phyloP scores from a whole-genome alignment of 2,113 vertebrate genomes.

The Heterotis niloticus region DNA sequence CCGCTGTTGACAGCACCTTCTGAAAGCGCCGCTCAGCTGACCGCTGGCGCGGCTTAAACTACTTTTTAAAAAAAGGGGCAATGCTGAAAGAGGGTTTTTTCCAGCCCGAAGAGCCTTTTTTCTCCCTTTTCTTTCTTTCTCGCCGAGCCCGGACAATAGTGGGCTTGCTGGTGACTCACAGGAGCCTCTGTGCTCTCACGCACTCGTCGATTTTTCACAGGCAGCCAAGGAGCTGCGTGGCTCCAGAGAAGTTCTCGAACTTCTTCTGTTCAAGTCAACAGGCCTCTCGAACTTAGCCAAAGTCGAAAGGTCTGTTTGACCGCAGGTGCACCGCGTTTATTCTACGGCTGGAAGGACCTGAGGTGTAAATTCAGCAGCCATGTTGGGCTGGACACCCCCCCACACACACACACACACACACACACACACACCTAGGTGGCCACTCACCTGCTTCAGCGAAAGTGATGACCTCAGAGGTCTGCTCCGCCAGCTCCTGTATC shows the following conservation, averaged over 20 bases:
- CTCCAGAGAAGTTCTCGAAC: conserved; percentile 2
- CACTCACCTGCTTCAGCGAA: conserved; percentile 94
- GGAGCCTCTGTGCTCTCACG: conserved; percentile 39
- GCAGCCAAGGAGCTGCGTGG: conserved; percentile 43
- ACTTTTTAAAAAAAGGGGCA: conserved; percentile 30
- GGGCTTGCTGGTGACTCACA: conserved; percentile 13
- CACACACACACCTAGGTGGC: background rate
- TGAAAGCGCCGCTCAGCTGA: conserved; percentile 28
- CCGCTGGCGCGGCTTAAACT: conserved; percentile 32
- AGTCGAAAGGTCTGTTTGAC: conserved; percentile 19
- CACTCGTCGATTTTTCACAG: conserved; percentile 55
- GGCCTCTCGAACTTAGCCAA: conserved; percentile 4
- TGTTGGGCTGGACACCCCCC: background rate
- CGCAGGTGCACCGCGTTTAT: background rate
- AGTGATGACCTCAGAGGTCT: conserved; percentile 97
- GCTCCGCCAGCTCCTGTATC: conserved; percentile 70
- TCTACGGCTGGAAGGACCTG: background rate
- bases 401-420: background rate
- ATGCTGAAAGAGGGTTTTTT: conserved; percentile 26
- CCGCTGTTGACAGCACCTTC: conserved; percentile 32
- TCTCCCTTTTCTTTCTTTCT: conserved; percentile 12
- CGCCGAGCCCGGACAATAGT: conserved; percentile 30
- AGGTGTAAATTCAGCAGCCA: background rate
- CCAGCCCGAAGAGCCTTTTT: conserved; percentile 24
- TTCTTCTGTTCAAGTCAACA: background rate